Conservation (phyloP, 2,113 vertebrate genomes). For the Phodopus roborovskii region DNA sequence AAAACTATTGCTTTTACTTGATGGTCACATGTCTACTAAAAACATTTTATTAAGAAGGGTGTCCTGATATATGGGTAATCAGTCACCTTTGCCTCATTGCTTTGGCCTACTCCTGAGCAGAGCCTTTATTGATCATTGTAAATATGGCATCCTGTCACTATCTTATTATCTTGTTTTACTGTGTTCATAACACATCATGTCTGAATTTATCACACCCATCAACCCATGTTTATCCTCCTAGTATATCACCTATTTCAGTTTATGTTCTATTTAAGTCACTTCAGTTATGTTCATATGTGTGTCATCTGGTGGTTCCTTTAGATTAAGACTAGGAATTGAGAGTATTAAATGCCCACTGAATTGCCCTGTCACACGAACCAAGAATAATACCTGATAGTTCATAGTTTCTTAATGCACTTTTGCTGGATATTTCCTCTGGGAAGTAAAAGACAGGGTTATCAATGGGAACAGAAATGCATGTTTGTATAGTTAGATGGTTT, state of each 20-base stretch:
- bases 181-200: background rate
- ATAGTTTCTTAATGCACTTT: background rate
- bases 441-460: background rate
- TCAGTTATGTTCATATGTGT: background rate
- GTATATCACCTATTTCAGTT: background rate
- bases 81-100: background rate
- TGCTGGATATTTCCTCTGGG: background rate
- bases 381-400: background rate
- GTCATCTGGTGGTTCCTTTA: background rate
- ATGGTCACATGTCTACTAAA: background rate
- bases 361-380: background rate
- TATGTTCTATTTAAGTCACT: background rate
- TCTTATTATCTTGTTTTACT: constrained; percentile 30
- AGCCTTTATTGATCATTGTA: background rate
- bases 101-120: background rate
- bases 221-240: background rate
- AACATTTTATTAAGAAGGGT: background rate
- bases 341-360: background rate
- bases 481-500: background rate
- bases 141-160: background rate
- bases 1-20: background rate
- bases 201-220: background rate
- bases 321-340: background rate
- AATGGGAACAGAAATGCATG: background rate
- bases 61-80: background rate